Conservation (phyloP, 2,113 vertebrate species). For the Cottus gobio region DNA sequence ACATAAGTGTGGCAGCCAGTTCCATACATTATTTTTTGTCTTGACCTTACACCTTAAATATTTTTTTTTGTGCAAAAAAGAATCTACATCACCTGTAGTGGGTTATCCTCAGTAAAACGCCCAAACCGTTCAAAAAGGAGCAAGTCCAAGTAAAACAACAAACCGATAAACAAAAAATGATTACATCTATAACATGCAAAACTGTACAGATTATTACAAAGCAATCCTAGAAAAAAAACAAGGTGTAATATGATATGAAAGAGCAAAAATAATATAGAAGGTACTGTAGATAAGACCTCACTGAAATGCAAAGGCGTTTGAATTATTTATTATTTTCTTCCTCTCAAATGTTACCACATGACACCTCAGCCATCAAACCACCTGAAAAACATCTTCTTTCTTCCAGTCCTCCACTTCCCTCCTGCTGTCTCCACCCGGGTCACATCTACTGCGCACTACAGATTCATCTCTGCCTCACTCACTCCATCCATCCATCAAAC, state of each 20-base stretch:
- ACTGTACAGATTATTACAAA: constrained; percentile 99
- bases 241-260: constrained; percentile 88
- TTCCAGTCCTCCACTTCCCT: neutral
- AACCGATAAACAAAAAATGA: constrained; percentile 85
- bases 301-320: constrained; percentile 86
- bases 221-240: constrained; percentile 86
- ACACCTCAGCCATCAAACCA: constrained; percentile 44
- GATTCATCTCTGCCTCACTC: constrained; percentile 4
- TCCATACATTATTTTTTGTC: constrained; percentile 86
- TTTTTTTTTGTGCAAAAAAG: constrained; percentile 95
- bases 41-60: constrained; percentile 95
- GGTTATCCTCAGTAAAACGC: constrained; percentile 91
- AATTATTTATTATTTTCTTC: constrained; percentile 64
- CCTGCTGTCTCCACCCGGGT: constrained; percentile 29
- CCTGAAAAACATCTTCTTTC: constrained; percentile 7
- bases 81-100: constrained; percentile 92
- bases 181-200: constrained; percentile 98
- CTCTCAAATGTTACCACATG: constrained; percentile 37
- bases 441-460: constrained; percentile 40
- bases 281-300: constrained; percentile 89
- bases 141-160: constrained; percentile 83
- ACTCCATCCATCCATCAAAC: constrained; percentile 12
- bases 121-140: constrained; percentile 86
- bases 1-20: constrained; percentile 88
- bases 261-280: constrained; percentile 89